phyloP scores from a whole-genome alignment of 2,113 vertebrate species.

The Anoplopoma fimbria region DNA sequence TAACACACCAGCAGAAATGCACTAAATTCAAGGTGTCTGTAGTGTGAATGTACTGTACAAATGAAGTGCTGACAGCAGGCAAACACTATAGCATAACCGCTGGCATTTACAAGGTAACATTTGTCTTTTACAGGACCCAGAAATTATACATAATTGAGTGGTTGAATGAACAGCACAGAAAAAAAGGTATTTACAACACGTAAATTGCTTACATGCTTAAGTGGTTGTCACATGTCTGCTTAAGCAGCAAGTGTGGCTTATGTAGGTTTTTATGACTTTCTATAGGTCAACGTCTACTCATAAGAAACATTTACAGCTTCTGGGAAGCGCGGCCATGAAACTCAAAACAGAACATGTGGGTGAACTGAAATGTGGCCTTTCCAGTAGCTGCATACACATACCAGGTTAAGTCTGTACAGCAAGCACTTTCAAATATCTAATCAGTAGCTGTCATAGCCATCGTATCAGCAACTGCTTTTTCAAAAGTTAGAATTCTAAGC shows the following conservation, averaged over 20 bases:
- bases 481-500: background rate
- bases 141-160: background rate
- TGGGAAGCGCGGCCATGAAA: slow-evolving; percentile 20
- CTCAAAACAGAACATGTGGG: slow-evolving; percentile 12
- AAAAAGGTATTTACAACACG: slow-evolving; percentile 1
- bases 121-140: background rate
- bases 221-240: background rate
- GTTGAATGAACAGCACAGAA: background rate
- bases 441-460: background rate
- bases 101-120: background rate
- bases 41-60: background rate
- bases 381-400: too few species aligned
- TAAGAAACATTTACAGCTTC: slow-evolving; percentile 16
- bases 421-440: background rate
- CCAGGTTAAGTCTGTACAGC: background rate
- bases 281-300: slow-evolving; percentile 6
- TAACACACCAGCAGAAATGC: background rate
- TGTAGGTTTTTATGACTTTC: slow-evolving; percentile 10
- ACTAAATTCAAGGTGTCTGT: background rate
- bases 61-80: background rate
- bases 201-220: background rate
- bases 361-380: background rate
- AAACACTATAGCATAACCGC: background rate
- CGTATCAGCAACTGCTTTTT: too few species aligned
- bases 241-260: background rate